Conservation (phyloP, 2,888 invertebrate genomes). For the Mimachlamys varia region DNA sequence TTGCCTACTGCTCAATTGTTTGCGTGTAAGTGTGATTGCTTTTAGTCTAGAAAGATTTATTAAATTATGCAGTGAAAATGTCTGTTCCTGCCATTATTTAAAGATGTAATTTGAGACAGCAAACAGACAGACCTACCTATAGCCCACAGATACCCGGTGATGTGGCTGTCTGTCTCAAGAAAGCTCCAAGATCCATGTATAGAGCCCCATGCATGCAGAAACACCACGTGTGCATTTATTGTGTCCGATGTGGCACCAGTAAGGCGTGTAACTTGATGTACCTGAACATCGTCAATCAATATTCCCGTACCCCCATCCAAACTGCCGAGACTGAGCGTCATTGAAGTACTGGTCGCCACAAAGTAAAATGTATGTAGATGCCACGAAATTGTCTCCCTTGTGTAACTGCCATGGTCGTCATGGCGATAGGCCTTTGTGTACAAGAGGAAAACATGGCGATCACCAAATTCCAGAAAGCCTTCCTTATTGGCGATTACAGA, state of each 20-base stretch:
- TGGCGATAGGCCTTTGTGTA: slow-evolving; percentile 52
- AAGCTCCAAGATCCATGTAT: slow-evolving; percentile 60
- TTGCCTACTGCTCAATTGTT: too few species aligned
- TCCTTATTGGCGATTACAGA: slow-evolving; percentile 50
- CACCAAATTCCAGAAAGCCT: slow-evolving; percentile 47
- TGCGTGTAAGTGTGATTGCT: too few species aligned
- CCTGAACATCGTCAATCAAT: slow-evolving; percentile 51
- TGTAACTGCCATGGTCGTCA: slow-evolving; percentile 42
- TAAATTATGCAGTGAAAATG: too few species aligned
- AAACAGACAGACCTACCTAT: slow-evolving; percentile 63
- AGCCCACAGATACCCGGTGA: slow-evolving; percentile 59
- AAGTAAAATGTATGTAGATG: slow-evolving; percentile 51
- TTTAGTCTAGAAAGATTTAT: too few species aligned
- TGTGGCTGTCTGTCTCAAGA: slow-evolving; percentile 56
- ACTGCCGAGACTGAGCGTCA: slow-evolving; percentile 47
- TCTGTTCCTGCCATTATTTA: too few species aligned
- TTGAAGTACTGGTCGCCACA: slow-evolving; percentile 20
- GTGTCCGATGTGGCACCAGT: not conserved
- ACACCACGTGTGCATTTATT: slow-evolving; percentile 54
- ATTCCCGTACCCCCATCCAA: slow-evolving; percentile 51
- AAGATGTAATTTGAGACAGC: too few species aligned
- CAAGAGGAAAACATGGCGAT: slow-evolving; percentile 50
- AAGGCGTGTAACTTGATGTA: slow-evolving; percentile 38
- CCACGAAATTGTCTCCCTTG: slow-evolving; percentile 49
- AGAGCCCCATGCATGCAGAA: slow-evolving; percentile 57